phyloP scores from a whole-genome alignment of 2,888 invertebrate species.

The Euphydryas editha region DNA sequence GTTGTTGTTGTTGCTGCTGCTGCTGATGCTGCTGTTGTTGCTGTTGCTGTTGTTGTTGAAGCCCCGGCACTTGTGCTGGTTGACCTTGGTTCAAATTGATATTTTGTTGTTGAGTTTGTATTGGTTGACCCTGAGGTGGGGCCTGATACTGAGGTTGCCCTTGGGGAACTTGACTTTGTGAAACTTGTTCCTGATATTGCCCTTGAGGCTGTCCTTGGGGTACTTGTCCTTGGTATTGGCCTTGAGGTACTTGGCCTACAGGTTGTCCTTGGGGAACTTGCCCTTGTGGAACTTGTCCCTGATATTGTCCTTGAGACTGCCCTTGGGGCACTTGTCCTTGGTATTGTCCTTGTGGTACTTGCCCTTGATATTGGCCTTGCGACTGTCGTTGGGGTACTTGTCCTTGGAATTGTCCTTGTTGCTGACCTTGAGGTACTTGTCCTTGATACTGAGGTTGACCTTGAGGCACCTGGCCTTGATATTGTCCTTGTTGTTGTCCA shows the following conservation, averaged over 20 bases:
- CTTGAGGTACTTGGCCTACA: slow-evolving; percentile 40
- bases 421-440: slow-evolving; percentile 37
- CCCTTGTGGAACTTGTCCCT: slow-evolving; percentile 31
- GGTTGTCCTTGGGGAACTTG: slow-evolving; percentile 35
- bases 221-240: slow-evolving; percentile 41
- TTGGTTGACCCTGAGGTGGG: slow-evolving; percentile 13
- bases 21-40: too few species aligned
- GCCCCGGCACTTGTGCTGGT: slow-evolving; percentile 36
- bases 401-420: slow-evolving; percentile 37
- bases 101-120: slow-evolving; percentile 32
- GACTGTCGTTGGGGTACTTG: slow-evolving; percentile 41
- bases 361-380: slow-evolving; percentile 28
- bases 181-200: slow-evolving; percentile 45
- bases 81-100: slow-evolving; percentile 38
- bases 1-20: slow-evolving; percentile 30
- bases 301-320: slow-evolving; percentile 33
- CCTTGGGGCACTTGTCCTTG: slow-evolving; percentile 29
- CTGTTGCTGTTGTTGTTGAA: background rate
- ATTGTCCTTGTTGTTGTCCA: slow-evolving; percentile 36
- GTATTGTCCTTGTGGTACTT: slow-evolving; percentile 27
- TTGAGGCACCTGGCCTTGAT: slow-evolving; percentile 40
- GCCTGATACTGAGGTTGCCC: slow-evolving; percentile 39
- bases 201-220: slow-evolving; percentile 50
- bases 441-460: slow-evolving; percentile 34
- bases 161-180: slow-evolving; percentile 44